Evolutionary conservation across 2,113 vertebrate species (phyloP), one percentile per base, ranked within the genome.

Genomic region (Arvicanthis niloticus): DNA sequence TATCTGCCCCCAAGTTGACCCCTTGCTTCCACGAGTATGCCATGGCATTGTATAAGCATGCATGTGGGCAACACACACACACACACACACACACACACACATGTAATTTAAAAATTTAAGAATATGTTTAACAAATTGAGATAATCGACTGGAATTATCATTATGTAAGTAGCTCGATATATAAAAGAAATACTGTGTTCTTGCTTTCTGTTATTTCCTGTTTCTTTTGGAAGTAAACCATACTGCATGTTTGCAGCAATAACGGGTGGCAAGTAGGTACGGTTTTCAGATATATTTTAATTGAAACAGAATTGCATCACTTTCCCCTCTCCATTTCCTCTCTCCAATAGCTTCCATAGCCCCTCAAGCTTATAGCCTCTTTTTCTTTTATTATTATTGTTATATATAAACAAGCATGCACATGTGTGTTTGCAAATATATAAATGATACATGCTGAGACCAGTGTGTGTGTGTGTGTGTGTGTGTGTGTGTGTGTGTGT

Each of bases 221-320:
- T 92, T 88, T 65, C 53, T 84, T 94, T 95, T 62, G 48, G 17
- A 94, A 96, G 53, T 73, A 97, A 95, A 78, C 4, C 4, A 51
- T 11, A 48, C 2, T 89, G 56, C 0, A 0, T 51, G 21, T 82
- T 91, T 82, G 40, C n/a, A 65, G 26, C 0, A 4, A 65, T 48
- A 37, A 12, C 21, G 22, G 53, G 3, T 84, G 2, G 67, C 24
- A 1, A 86, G 19, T 21, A 34, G 60, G 11, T 9, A 51, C 53
- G 6, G 13, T n/a, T 94, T 89, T 60, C 45, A 84, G 29, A 76
- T 53, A 60, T 1, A 82, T 56, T 73, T 89, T 62, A 62, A 62
- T 42, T 10, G n/a, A 62, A 62, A 84, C 42, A 84, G 37, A 62
- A 62, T 62, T 17, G 29, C 7, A 84, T 31, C 3, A 62, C 58